Base-by-base conservation (phyloP, 2,888 invertebrate genomes). In the Drosophila lutescens region DNA sequence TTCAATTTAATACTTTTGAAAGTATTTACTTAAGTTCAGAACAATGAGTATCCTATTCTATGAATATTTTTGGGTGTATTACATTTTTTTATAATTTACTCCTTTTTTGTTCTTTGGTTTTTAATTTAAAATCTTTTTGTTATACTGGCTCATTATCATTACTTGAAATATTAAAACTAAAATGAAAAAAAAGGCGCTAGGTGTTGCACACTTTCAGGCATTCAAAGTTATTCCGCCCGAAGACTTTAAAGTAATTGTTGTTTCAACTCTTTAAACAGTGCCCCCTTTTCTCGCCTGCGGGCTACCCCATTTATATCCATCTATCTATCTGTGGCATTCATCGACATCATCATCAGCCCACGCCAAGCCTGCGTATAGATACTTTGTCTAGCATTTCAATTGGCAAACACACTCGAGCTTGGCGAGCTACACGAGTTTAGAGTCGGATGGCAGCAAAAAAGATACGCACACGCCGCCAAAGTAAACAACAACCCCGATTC, bases 341-440 rank as follows among this genome's bases (percentile, higher is more conserved):
- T 61, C 77, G 68, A 54, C 72, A 68, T 63, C 59, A 47, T 65
- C 56, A 57, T 49, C 65, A 43, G 34, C 26, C 47, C 26, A 15
- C 34, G 51, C 41, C 47, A 51, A 41, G 43, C 49, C 65, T 5
- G 62, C 70, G 57, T 68, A 75, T 74, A 82, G 85, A 88, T 83
- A 87, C 86, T 86, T 88, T 87, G 88, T 86, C 80, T 88, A 87
- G 84, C 84, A 87, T 85, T 88, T 88, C 88, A 87, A 89, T 87
- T 86, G 86, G 78, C 80, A 89, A 88, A 89, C 79, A 88, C 78
- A 80, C 80, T 84, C 82, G 77, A 78, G 79, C 76, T 69, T 43
- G 43, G 53, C 61, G 51, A 66, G 73, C 80, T 78, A 82, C 77
- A 76, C 70, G 61, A 69, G 78, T 44, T 80, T 70, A 62, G 66